Base-by-base conservation (phyloP, 1,140 invertebrate species). In the Nasonia giraulti region DNA sequence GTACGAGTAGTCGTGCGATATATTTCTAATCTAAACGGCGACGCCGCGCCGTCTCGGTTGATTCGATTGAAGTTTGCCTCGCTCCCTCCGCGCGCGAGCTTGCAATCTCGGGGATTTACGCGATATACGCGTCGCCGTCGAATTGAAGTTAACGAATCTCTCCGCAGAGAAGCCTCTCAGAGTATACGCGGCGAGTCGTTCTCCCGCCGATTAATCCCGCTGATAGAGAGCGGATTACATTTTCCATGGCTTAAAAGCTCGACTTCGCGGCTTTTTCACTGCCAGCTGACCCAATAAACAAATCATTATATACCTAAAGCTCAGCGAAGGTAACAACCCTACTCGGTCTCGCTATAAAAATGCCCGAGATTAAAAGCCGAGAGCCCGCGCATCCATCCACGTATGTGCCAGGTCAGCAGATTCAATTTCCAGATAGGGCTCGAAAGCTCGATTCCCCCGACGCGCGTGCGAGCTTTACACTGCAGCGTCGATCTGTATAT, bases 11-110 rank as follows among this genome's bases (percentile, higher is more conserved):
- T 71, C 14, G 62, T 66, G 37, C 74, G 27, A n/a, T 82, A 82
- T 78, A 82, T 73, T 85, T 62, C 80, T 85, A 85, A 85, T 82
- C 84, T 73, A 55, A 85, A 85, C 66, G 74, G 73, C 44, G 62
- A 40, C 37, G 33, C 73, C 69, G 1, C 69, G 1, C 10, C 50
- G 62, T 68, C 55, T 10, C 37, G 78, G 27, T 74, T 75, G 79
- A 82, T 85, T 85, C 79, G 84, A 85, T 80, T 47, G 71, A 68
- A 17, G 8, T 17, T 50, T 23, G 55, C 20, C 50, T 55, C 44
- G 27, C 27, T 47, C 47, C 12, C 0, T 44, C 40, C 31, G 4
- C 37, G 6, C 1, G 14, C 33, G 17, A 68, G 75, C 40, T 79
- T 74, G 77, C 68, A 75, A 85, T 85, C 50, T 85, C 37, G 2